Conservation (phyloP, 2,797 vertebrate genomes). For the Hippoglossus hippoglossus region DNA sequence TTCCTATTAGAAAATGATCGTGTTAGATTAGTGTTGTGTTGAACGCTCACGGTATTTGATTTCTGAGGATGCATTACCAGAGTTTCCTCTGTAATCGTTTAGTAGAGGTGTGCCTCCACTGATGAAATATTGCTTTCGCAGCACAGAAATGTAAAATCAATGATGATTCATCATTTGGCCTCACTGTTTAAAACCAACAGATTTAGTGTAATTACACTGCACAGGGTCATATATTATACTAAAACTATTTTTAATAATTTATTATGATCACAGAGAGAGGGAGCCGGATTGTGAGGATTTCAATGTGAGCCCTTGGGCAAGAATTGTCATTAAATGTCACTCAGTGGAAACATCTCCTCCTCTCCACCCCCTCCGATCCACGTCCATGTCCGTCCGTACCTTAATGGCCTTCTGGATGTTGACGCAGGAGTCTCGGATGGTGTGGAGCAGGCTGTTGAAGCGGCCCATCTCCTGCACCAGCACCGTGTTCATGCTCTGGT, state of each 20-base stretch:
- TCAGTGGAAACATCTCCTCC: background rate
- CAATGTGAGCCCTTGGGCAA: background rate
- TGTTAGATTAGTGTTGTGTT: slow-evolving; percentile 18
- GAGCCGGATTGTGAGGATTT: background rate
- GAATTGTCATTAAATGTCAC: background rate
- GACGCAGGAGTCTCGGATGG: slow-evolving; percentile 86
- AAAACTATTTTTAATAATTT: slow-evolving; percentile 1
- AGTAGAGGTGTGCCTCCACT: slow-evolving; percentile 28
- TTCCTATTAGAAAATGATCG: slow-evolving; percentile 9
- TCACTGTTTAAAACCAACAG: slow-evolving; percentile 38
- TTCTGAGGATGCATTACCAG: slow-evolving; percentile 39
- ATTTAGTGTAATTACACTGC: slow-evolving; percentile 35
- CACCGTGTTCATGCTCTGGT: slow-evolving; percentile 94
- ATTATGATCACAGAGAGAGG: background rate
- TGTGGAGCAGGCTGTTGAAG: slow-evolving; percentile 89
- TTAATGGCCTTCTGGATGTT: slow-evolving; percentile 93
- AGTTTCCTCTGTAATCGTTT: slow-evolving; percentile 36
- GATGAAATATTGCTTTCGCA: slow-evolving; percentile 46
- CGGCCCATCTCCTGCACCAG: slow-evolving; percentile 94
- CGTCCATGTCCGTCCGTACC: slow-evolving; percentile 66
- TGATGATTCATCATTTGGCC: slow-evolving; percentile 48
- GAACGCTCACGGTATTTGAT: slow-evolving; percentile 41
- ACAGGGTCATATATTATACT: slow-evolving; percentile 3
- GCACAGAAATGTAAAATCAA: slow-evolving; percentile 60
- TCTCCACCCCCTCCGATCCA: no score